Evolutionary conservation across 2,888 invertebrate species (phyloP).

Genomic region (Nomada fabriciana): DNA sequence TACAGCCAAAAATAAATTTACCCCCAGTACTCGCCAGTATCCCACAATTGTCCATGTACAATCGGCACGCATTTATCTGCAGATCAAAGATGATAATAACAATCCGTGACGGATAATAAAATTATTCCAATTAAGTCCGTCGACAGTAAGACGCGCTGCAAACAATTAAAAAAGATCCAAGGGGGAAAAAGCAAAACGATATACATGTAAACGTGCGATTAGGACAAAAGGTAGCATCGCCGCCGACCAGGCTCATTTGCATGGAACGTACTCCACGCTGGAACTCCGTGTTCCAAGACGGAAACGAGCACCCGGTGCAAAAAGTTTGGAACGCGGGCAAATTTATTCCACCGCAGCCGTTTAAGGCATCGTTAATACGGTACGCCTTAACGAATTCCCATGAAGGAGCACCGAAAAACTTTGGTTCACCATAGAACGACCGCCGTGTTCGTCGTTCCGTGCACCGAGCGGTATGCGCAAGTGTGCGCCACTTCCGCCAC

Average conservation of each 20-base stretch:
- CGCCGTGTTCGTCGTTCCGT: slow-evolving; percentile 48
- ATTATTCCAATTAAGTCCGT: too few relatives aligned
- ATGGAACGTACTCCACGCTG: neutral
- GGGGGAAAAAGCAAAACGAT: neutral
- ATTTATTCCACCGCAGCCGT: slow-evolving; percentile 55
- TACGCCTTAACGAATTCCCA: slow-evolving; percentile 53
- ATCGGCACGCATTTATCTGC: too few relatives aligned
- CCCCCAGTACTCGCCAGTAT: too few relatives aligned
- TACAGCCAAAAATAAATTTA: too few relatives aligned
- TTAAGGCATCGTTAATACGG: slow-evolving; percentile 58
- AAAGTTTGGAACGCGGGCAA: slow-evolving; percentile 31
- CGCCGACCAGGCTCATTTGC: slow-evolving; percentile 1
- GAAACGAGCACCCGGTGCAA: slow-evolving; percentile 14
- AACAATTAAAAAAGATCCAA: too few relatives aligned
- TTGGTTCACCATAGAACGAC: slow-evolving; percentile 34
- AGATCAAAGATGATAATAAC: too few relatives aligned
- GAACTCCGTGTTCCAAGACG: slow-evolving; percentile 23
- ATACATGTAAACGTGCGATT: neutral
- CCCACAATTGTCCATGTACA: too few relatives aligned
- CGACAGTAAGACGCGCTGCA: too few relatives aligned
- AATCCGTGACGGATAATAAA: too few relatives aligned
- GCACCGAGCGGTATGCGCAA: slow-evolving; percentile 8
- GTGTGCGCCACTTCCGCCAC: slow-evolving; percentile 56
- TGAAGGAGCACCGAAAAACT: slow-evolving; percentile 53
- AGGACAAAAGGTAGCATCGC: neutral